Evolutionary conservation across 1,140 invertebrate genomes (phyloP), one percentile per base, ranked within the genome.

Genomic region (Cepaea nemoralis): DNA sequence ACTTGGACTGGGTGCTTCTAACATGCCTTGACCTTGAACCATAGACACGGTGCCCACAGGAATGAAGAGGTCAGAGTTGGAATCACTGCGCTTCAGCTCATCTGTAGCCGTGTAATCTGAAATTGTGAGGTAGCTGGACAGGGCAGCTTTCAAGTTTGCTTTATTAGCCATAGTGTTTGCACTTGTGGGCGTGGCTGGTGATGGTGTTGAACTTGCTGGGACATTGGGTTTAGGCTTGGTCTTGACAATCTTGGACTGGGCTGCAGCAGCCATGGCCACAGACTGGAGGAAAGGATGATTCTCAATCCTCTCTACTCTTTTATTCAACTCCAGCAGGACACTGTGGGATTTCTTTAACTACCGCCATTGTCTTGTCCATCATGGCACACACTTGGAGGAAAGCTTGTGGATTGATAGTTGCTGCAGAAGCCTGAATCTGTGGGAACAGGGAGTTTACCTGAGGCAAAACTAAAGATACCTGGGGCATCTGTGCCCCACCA

Each of bases 51-150:
- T 83, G 50, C 83, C 83, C 0, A 83, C 83, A 22, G 83, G 83
- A 27, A 83, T 83, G 69, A 83, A 83, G 31, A 83, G 80, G 63
- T 83, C 83, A 8, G 83, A 83, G 79, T 80, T 81, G 69, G 83
- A 83, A 45, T 83, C 83, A 31, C 70, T 77, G 50, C 83, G 79
- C 39, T 78, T 78, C 33, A 83, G 80, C 39, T 83, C 80, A 48
- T 83, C 80, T 19, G 80, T 83, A 39, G 80, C 80, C 37, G 66
- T 83, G 76, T 81, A 83, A 24, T 83, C 83, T 1, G 83, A 81
- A 80, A 83, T 83, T 50, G 83, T 83, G n/a, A 83, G 80, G 59
- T 83, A 83, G 70, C 67, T 77, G n/a, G 83, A 77, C n/a, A 83
- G 48, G 5, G 83, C 79, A 55, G 83, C 83, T 35, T 83, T 83